A percentile compares a stretch with the other conserved stretches of the same genome.
Evolutionary conservation across 2,113 vertebrate species (phyloP).

Genomic region (Eonycteris spelaea): DNA sequence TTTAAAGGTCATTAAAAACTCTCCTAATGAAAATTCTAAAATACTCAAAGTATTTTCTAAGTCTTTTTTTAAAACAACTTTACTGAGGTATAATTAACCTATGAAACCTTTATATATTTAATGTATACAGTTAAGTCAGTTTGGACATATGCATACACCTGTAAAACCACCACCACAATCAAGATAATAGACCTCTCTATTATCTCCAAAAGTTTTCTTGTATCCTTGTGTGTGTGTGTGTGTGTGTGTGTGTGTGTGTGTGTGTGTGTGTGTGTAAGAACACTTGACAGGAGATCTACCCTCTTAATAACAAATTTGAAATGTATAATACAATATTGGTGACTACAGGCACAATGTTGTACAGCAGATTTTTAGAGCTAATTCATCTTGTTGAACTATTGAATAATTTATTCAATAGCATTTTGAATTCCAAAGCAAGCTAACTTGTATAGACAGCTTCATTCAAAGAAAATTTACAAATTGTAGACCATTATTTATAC

Average conservation of each 20-base stretch:
- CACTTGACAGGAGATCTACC: neutral
- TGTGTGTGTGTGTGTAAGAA: neutral
- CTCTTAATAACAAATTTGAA: neutral
- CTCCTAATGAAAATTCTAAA: neutral
- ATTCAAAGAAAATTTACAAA: neutral
- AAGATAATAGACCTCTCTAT: neutral
- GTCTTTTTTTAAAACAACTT: neutral
- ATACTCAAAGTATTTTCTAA: neutral
- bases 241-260: neutral
- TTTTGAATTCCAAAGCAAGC: neutral
- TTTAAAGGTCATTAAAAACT: neutral
- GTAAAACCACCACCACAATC: neutral
- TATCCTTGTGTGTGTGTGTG: neutral
- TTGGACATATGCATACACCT: neutral
- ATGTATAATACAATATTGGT: neutral
- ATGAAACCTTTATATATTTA: neutral
- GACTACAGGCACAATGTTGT: neutral
- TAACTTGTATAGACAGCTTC: neutral
- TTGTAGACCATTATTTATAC: neutral
- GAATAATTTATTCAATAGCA: neutral
- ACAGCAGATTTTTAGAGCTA: neutral
- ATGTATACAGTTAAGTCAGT: neutral
- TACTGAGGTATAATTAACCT: neutral
- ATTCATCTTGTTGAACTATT: neutral
- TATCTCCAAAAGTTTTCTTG: neutral